Percentiles rank a stretch among this genome's conserved stretches.
Conservation (phyloP, 2,888 invertebrate genomes). For the Ptycholaimellus sp. region DNA sequence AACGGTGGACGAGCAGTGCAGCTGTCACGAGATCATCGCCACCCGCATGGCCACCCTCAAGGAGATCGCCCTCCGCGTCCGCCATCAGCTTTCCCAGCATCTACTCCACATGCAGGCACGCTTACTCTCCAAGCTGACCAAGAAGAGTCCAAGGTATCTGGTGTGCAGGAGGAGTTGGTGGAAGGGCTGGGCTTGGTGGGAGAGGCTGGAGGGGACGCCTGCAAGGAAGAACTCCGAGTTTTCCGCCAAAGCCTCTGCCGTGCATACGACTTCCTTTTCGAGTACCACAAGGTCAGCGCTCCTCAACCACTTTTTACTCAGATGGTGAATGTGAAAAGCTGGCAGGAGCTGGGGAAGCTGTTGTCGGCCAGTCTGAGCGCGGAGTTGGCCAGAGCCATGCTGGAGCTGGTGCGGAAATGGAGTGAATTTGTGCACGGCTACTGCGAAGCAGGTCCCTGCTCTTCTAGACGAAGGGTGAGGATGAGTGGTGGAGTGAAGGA, state of each 20-base stretch:
- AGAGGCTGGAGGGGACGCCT: no score
- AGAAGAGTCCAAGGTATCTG: no score
- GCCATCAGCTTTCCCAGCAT: no score
- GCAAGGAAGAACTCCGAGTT: conserved; percentile 38
- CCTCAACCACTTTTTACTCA: not conserved
- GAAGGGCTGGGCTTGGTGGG: no score
- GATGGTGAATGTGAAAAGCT: conserved; percentile 27
- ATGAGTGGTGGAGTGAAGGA: no score
- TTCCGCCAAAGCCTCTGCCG: conserved; percentile 55
- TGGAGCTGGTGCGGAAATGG: conserved; percentile 54
- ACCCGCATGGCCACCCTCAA: conserved; percentile 40
- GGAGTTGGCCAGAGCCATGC: conserved; percentile 38
- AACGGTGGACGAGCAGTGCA: conserved; percentile 29
- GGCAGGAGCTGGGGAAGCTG: conserved; percentile 47
- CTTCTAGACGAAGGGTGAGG: no score
- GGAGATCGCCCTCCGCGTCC: no score
- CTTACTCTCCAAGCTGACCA: no score
- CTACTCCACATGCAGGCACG: no score
- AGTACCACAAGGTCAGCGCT: conserved; percentile 32
- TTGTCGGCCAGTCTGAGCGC: conserved; percentile 32
- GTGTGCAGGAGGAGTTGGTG: conserved; percentile 29
- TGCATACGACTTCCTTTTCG: conserved; percentile 67
- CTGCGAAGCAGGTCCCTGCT: no score
- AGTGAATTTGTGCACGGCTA: conserved; percentile 61
- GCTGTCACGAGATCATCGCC: conserved; percentile 37